Evolutionary conservation across 1,140 invertebrate species (phyloP).

Genomic region (Lasioglossum albipes): DNA sequence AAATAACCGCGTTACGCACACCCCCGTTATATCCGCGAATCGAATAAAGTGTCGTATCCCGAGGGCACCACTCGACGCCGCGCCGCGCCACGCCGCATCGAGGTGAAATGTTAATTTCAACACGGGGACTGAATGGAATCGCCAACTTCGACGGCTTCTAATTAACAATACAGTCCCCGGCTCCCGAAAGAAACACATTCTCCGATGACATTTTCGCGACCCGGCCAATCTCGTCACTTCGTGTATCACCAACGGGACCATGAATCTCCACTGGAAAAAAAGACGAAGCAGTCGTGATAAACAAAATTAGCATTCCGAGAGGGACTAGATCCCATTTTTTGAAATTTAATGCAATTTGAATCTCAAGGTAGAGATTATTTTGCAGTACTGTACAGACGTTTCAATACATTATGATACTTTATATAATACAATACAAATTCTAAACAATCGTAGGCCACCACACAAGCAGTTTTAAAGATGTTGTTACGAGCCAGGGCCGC

Average conservation of each 20-base stretch:
- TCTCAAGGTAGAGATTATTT: no score
- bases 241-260: neutral
- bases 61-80: neutral
- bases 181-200: neutral
- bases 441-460: no score
- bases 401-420: no score
- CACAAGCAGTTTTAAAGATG: no score
- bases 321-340: no score
- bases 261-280: neutral
- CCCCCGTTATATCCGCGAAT: neutral
- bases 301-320: neutral
- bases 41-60: constrained; percentile 14
- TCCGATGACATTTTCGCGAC: neutral
- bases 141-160: constrained; percentile 13
- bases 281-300: neutral
- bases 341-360: no score
- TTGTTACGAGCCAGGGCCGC: no score
- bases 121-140: neutral
- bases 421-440: no score
- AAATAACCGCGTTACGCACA: constrained; percentile 1
- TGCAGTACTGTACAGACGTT: no score
- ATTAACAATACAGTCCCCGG: constrained; percentile 15
- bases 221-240: constrained; percentile 4
- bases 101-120: constrained; percentile 21
- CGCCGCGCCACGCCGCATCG: no score